Evolutionary conservation across 2,888 invertebrate species (phyloP), one percentile per base, ranked within the genome.

Genomic region (Glyphotaelius pellucidus): DNA sequence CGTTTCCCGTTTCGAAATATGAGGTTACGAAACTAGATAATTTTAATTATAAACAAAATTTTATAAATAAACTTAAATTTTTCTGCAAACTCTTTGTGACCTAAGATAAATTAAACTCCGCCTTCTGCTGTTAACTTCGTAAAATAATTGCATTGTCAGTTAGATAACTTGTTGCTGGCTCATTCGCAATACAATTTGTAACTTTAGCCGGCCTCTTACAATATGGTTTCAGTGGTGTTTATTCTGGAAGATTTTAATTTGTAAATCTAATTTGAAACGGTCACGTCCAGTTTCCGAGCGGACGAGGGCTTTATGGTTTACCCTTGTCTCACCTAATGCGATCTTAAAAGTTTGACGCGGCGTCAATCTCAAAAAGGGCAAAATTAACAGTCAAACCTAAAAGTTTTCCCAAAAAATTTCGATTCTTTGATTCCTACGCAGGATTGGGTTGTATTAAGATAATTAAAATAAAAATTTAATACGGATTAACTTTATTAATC

Each of bases 181-280:
- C 67, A 67, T 67, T n/a, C 67, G 9, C 9, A 67, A 25, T n/a
- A 25, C 67, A 67, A 67, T 67, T 67, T n/a, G n/a, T 67, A 67
- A 67, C 67, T 67, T 67, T 67, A 7, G 25, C 25, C 9, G 67
- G 25, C n/a, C 67, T 67, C 7, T 52, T 67, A 67, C n/a, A 67
- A 67, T 67, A 2, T 67, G 67, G n/a, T 67, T 67, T 67, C 25
- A n/a, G 2, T 25, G 9, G n/a, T 67, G 4, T 67, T 67, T 67
- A 7, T 67, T 67, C 25, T 25, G 25, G 30, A 86, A 38, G 42
- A 4, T 86, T 86, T 42, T 38, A 42, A 86, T 86, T 86, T 47
- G 86, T n/a, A 86, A 42, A 47, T 42, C 30, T 86, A 86, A 86
- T 86, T 47, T 86, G 86, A 86, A 86, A 38, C 12, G 25, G 86